phyloP scores from a whole-genome alignment of 2,797 vertebrate species.

The Liasis olivaceus region DNA sequence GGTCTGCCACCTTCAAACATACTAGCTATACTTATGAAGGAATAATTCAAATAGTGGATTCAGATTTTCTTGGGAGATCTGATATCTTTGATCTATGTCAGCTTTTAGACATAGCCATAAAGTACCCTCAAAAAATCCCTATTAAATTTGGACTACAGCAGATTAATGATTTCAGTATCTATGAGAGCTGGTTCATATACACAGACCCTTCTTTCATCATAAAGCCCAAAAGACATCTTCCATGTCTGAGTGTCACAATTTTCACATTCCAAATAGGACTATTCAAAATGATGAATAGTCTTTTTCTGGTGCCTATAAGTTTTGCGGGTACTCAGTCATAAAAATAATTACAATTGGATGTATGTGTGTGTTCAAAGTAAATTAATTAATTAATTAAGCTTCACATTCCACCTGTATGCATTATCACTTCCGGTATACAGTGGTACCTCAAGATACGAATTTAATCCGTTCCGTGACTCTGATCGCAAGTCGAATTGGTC shows the following conservation, averaged over 20 bases:
- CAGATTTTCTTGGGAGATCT: not conserved
- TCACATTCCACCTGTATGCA: not conserved
- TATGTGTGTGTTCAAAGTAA: not conserved
- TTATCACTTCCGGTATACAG: not conserved
- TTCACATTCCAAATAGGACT: not conserved
- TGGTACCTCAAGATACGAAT: too few relatives aligned
- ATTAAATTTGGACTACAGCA: not conserved
- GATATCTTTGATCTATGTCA: not conserved
- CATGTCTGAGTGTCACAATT: not conserved
- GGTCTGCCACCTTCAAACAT: not conserved
- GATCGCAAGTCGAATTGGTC: too few relatives aligned
- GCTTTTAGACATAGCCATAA: not conserved
- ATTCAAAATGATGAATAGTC: not conserved
- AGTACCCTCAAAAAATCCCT: not conserved
- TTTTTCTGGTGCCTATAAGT: not conserved
- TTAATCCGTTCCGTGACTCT: too few relatives aligned
- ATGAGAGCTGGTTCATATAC: not conserved
- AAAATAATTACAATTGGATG: not conserved
- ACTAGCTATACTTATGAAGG: not conserved
- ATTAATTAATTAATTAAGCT: not conserved
- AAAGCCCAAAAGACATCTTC: not conserved
- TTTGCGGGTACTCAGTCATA: not conserved
- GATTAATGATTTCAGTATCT: not conserved
- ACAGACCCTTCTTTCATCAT: not conserved
- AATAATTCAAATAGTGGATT: not conserved